Conservation (phyloP, 92 coral and sea anemone genomes). For the Nematostella vectensis region DNA sequence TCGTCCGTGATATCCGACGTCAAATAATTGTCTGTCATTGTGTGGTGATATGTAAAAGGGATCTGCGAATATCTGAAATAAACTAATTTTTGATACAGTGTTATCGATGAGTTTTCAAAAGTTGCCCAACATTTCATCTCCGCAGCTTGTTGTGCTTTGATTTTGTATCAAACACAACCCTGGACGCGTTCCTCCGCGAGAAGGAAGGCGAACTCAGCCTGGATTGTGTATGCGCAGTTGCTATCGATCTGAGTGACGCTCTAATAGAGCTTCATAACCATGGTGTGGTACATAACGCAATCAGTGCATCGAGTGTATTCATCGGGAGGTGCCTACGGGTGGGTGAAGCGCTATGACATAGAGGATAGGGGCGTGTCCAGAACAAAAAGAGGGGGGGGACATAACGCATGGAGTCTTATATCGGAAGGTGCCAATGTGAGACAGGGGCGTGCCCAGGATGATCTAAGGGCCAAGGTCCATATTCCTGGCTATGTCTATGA, state of each 20-base stretch:
- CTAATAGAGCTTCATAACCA: slow-evolving; percentile 22
- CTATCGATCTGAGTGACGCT: slow-evolving; percentile 28
- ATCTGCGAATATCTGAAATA: too few species aligned
- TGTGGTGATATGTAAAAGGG: too few species aligned
- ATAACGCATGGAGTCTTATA: too few species aligned
- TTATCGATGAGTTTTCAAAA: too few species aligned
- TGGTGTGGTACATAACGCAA: slow-evolving; percentile 26
- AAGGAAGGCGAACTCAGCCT: slow-evolving; percentile 17
- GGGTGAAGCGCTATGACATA: too few species aligned
- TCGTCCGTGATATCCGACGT: too few species aligned
- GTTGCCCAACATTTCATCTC: too few species aligned
- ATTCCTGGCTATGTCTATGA: not conserved
- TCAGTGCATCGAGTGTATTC: slow-evolving; percentile 30
- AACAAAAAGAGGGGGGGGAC: too few species aligned
- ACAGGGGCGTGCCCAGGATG: not conserved
- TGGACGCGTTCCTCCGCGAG: slow-evolving; percentile 17
- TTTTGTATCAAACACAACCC: slow-evolving; percentile 33
- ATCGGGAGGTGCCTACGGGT: slow-evolving; percentile 34
- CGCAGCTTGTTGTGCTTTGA: slow-evolving; percentile 31
- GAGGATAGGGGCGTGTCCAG: not conserved
- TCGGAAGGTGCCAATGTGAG: too few species aligned
- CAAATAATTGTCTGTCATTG: too few species aligned
- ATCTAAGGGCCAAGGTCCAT: not conserved
- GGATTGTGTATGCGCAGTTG: slow-evolving; percentile 28
- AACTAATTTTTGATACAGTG: too few species aligned